Base-by-base conservation (phyloP, 2,797 vertebrate species). In the Bradypus variegatus region DNA sequence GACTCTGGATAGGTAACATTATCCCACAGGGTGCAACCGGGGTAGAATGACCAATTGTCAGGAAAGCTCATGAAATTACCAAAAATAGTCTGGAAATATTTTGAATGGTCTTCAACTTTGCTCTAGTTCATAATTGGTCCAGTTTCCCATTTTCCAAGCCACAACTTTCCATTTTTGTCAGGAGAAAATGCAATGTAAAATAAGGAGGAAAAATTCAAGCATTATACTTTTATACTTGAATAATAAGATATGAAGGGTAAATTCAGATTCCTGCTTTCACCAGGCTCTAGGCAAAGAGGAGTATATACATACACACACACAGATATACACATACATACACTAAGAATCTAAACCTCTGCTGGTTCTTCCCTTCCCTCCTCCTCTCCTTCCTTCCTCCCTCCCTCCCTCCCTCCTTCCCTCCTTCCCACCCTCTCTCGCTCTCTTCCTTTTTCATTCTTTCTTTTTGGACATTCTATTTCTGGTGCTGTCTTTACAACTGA, bases 61-160 rank as follows among this genome's bases (percentile, higher is more conserved):
- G 92, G 79, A 95, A 96, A 87, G 31, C 58, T 92, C 78, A n/a
- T 55, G 62, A 75, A 89, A 93, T 90, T 91, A 87, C 27, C 31
- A 33, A 93, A 95, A 94, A 86, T 85, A 92, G 48, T 86, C 81
- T 79, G 23, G 60, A 89, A 94, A 91, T 86, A 89, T 72, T 94
- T 79, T 67, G 33, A 88, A 33, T 75, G 92, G 73, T 93, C 84
- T 94, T 95, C 91, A 93, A 73, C 88, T 96, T 95, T 96, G 77
- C 87, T 95, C 94, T 91, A 90, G 81, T 92, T 94, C 80, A 82
- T 60, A 79, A 69, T 45, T 88, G 75, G n/a, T 88, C 27, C n/a
- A 89, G 41, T 90, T 93, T 92, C 55, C 60, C 70, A 92, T 82
- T 91, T 94, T 94, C 85, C 36, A 96, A 94, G 38, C 94, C 72